Percentiles rank a stretch among this genome's conserved stretches.
Evolutionary conservation across 2,888 invertebrate species (phyloP).

Genomic region (Drosophila neotestacea): DNA sequence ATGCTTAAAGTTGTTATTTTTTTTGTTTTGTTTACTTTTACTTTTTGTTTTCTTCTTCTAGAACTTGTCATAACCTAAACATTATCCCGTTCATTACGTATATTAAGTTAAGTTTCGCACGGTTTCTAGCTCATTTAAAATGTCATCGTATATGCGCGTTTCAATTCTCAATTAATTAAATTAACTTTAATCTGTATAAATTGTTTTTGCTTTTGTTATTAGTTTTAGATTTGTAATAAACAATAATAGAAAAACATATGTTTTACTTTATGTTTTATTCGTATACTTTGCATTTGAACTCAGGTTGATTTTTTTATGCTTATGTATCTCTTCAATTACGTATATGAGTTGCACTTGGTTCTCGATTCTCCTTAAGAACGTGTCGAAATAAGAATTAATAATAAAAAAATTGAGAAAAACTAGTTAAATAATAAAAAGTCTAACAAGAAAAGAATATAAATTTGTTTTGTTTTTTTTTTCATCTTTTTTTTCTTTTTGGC

Average conservation of each 20-base stretch:
- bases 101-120: slow-evolving; percentile 62
- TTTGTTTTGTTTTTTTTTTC: slow-evolving; percentile 33
- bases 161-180: slow-evolving; percentile 73
- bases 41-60: slow-evolving; percentile 30
- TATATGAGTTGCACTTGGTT: slow-evolving; percentile 75
- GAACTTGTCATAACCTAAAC: slow-evolving; percentile 49
- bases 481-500: slow-evolving; percentile 67
- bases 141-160: slow-evolving; percentile 83
- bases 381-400: slow-evolving; percentile 40
- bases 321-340: slow-evolving; percentile 69
- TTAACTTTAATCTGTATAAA: slow-evolving; percentile 67
- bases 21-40: slow-evolving; percentile 35
- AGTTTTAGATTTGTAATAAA: slow-evolving; percentile 57
- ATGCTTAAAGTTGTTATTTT: slow-evolving; percentile 67
- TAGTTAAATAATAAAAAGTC: slow-evolving; percentile 37
- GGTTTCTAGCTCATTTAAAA: slow-evolving; percentile 76
- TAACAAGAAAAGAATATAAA: slow-evolving; percentile 51
- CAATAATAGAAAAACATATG: slow-evolving; percentile 72
- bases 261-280: slow-evolving; percentile 79
- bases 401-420: slow-evolving; percentile 37
- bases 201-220: slow-evolving; percentile 37
- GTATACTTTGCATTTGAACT: slow-evolving; percentile 86
- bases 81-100: slow-evolving; percentile 67
- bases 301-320: slow-evolving; percentile 81
- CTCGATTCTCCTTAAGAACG: slow-evolving; percentile 46